A percentile compares a stretch with the other conserved stretches of the same genome.
Evolutionary conservation across 2,797 vertebrate species (phyloP).

Genomic region (Melanotaenia pygmaea): DNA sequence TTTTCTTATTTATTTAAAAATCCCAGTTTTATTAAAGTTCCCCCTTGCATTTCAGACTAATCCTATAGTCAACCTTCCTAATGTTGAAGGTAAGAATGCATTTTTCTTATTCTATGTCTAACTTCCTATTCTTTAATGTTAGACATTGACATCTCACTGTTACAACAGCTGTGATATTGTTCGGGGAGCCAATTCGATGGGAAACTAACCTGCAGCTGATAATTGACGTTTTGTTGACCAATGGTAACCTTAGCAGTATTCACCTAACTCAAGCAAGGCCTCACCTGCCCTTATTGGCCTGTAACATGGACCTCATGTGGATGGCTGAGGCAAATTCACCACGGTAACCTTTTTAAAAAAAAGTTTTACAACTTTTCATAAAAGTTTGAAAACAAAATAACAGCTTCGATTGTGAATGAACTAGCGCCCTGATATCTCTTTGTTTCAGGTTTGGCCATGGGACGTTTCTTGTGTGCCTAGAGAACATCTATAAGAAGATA

Average conservation of each 20-base stretch:
- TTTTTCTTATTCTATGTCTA: not conserved
- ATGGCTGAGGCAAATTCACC: slow-evolving; percentile 92
- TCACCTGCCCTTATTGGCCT: slow-evolving; percentile 90
- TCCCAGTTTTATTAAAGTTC: no score
- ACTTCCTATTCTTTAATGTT: not conserved
- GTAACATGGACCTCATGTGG: slow-evolving; percentile 97
- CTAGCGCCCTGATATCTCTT: not conserved
- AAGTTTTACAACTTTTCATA: not conserved
- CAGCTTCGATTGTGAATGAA: not conserved
- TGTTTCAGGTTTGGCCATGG: slow-evolving; percentile 89
- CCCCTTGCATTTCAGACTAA: slow-evolving; percentile 79
- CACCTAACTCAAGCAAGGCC: slow-evolving; percentile 75
- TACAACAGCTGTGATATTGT: slow-evolving; percentile 87
- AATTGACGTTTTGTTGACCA: slow-evolving; percentile 88
- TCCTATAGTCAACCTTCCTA: slow-evolving; percentile 83
- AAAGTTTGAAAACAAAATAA: no score
- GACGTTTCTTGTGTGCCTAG: slow-evolving; percentile 91
- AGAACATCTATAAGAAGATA: slow-evolving; percentile 95
- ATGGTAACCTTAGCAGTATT: slow-evolving; percentile 84
- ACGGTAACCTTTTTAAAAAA: slow-evolving; percentile 73
- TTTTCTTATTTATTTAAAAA: not conserved
- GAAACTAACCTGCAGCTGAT: slow-evolving; percentile 95
- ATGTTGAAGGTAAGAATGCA: slow-evolving; percentile 86
- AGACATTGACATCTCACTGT: not conserved
- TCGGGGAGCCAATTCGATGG: slow-evolving; percentile 94